These are phyloP conservation scores for Macropus fuliginosus DNA, from an alignment of 2,797 vertebrate genomes.

Conservation along the genomic window DNA sequence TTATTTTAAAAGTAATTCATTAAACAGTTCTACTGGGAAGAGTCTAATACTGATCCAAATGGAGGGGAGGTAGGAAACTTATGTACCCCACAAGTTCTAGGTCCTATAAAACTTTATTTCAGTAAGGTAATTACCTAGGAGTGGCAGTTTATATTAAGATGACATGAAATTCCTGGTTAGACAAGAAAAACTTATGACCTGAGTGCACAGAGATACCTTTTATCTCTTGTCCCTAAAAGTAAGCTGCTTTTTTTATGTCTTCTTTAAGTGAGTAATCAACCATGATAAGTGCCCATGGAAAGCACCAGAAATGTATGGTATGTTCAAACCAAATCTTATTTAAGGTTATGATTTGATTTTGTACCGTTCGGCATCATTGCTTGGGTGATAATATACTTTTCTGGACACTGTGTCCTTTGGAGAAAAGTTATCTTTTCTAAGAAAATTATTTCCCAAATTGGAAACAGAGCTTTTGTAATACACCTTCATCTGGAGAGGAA, in stretches of 20 bases:
- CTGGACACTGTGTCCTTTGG: conserved; percentile 36
- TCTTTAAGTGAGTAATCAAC: conserved; percentile 42
- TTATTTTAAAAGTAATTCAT: conserved; percentile 52
- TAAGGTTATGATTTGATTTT: conserved; percentile 4
- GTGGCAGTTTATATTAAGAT: conserved; percentile 66
- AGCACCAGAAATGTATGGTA: conserved; percentile 48
- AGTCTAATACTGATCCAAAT: conserved; percentile 32
- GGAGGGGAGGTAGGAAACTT: neutral
- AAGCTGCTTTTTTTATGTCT: conserved; percentile 72
- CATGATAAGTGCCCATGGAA: conserved; percentile 45
- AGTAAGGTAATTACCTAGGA: conserved; percentile 68
- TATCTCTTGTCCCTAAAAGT: conserved; percentile 70
- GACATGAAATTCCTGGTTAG: conserved; percentile 71
- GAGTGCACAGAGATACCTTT: conserved; percentile 73
- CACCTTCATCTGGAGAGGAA: conserved; percentile 48
- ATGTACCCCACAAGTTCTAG: conserved; percentile 56
- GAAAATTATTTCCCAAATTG: neutral
- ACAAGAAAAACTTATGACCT: conserved; percentile 72
- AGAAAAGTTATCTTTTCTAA: conserved; percentile 50
- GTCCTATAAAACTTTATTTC: conserved; percentile 65
- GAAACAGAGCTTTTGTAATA: conserved; percentile 44
- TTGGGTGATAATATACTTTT: conserved; percentile 23
- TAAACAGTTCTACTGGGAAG: conserved; percentile 23
- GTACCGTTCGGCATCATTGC: neutral
- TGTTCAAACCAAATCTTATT: conserved; percentile 48